These are phyloP conservation scores for Bos indicus DNA, from an alignment of 2,113 vertebrate genomes.

Conservation along the genomic window DNA sequence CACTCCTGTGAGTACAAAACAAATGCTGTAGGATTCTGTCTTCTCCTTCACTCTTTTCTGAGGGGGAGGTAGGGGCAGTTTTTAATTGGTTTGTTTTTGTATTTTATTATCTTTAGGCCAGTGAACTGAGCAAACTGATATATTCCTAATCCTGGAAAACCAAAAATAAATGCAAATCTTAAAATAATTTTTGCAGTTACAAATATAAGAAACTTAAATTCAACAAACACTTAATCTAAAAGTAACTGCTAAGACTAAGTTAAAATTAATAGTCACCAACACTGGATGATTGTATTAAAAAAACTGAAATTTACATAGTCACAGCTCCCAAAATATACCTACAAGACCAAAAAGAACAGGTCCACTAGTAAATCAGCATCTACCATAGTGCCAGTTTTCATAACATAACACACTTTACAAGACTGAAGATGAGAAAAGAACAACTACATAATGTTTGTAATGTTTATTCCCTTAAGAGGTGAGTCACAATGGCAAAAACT, in stretches of 20 bases:
- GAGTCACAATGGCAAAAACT: constrained; percentile 11
- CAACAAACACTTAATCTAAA: constrained; percentile 17
- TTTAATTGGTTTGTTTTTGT: constrained; percentile 20
- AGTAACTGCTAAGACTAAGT: constrained; percentile 12
- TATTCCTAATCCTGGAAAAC: constrained; percentile 6
- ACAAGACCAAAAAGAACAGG: background rate
- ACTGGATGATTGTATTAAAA: background rate
- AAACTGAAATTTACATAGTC: background rate
- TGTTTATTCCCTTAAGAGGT: constrained; percentile 18
- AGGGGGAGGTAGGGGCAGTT: too few species aligned
- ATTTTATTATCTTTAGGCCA: constrained; percentile 52
- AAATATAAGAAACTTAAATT: constrained; percentile 26
- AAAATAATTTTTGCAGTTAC: constrained; percentile 5
- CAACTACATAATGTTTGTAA: background rate
- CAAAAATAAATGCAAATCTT: background rate
- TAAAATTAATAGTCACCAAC: constrained; percentile 34
- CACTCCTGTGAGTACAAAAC: background rate
- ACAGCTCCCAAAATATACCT: background rate
- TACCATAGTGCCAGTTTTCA: background rate
- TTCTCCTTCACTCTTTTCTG: background rate
- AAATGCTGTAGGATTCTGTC: background rate
- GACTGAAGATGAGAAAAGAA: background rate
- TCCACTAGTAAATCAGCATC: background rate
- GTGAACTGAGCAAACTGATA: constrained; percentile 52
- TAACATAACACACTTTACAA: background rate